Conservation (phyloP, 2,113 vertebrate species). For the Proteles cristata region DNA sequence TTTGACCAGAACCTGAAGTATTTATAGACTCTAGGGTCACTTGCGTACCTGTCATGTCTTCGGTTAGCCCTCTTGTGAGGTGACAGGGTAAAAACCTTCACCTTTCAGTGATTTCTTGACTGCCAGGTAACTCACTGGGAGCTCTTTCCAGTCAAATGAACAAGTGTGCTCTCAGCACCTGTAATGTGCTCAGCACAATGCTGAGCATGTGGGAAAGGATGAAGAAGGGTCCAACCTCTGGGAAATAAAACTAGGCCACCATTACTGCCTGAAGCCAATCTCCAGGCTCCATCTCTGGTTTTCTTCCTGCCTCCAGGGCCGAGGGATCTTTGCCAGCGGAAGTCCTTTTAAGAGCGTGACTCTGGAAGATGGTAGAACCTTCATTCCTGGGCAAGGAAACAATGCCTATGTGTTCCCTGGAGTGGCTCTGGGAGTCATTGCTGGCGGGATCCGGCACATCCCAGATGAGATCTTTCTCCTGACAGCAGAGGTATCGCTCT, state of each 20-base stretch:
- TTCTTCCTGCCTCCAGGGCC: constrained; percentile 88
- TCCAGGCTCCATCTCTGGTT: constrained; percentile 4
- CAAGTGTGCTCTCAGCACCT: neutral
- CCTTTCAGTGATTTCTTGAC: neutral
- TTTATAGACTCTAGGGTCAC: neutral
- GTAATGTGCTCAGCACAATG: neutral
- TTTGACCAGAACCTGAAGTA: neutral
- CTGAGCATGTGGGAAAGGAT: neutral
- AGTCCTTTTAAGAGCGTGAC: constrained; percentile 96
- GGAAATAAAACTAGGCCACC: neutral
- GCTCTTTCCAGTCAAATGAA: neutral
- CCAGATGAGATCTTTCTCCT: constrained; percentile 96
- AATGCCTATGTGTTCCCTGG: constrained; percentile 98
- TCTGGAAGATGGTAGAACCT: constrained; percentile 92
- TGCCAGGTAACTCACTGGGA: neutral
- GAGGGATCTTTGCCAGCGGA: constrained; percentile 97
- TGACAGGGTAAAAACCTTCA: neutral
- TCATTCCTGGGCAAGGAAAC: constrained; percentile 98
- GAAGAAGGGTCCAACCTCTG: neutral
- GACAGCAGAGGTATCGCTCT: constrained; percentile 92
- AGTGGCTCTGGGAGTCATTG: constrained; percentile 94
- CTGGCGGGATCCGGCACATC: constrained; percentile 94
- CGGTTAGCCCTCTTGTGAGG: neutral
- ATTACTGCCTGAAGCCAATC: neutral
- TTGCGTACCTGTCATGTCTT: neutral